These are phyloP conservation scores for Drosophila insularis DNA, from an alignment of 1,140 invertebrate genomes.

Conservation along the genomic window DNA sequence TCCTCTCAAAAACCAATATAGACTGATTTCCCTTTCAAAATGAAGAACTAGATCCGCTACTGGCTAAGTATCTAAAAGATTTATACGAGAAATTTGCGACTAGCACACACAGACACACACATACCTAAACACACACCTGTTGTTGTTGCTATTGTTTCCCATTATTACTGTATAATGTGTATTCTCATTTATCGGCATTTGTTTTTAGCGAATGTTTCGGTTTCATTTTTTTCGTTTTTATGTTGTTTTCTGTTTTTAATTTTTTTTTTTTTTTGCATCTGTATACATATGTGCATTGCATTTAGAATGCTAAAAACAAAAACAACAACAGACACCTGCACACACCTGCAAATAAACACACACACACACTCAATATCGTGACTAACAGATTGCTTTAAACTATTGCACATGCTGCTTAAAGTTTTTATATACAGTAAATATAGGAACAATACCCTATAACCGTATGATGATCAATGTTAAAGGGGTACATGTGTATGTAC, in stretches of 20 bases:
- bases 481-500: no score
- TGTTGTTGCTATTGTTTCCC: not conserved
- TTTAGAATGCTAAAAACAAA: not conserved
- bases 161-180: not conserved
- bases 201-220: conserved; percentile 4
- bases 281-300: not conserved
- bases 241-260: not conserved
- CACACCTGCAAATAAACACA: not conserved
- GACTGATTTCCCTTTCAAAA: no score
- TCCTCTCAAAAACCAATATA: no score
- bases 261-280: not conserved
- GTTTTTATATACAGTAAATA: not conserved
- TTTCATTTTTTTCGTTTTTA: not conserved
- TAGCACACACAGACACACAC: not conserved
- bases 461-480: no score
- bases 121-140: conserved; percentile 1
- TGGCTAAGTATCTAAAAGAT: not conserved
- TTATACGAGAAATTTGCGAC: no score
- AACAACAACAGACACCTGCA: not conserved
- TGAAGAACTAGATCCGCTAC: no score
- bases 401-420: not conserved
- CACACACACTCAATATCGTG: not conserved
- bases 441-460: no score
- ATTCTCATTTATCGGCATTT: conserved; percentile 4
- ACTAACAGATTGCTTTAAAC: not conserved